Percentiles rank a stretch among this genome's conserved stretches.
phyloP scores from a whole-genome alignment of 2,888 invertebrate species.

The Drosophila yooni region DNA sequence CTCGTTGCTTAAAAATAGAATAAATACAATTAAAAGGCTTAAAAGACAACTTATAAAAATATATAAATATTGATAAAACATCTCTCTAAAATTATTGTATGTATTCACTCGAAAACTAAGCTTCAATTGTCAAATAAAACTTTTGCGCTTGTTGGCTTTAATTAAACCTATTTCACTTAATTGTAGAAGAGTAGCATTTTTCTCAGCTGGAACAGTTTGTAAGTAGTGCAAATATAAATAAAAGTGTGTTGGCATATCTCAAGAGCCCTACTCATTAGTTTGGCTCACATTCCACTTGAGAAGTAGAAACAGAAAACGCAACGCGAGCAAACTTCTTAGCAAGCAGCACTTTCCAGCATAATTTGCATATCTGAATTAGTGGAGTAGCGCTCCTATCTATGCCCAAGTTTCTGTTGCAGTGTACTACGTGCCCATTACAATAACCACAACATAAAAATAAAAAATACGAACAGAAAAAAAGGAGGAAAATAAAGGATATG shows the following conservation, averaged over 20 bases:
- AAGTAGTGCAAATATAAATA: conserved; percentile 1
- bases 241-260: neutral
- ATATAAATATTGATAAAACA: neutral
- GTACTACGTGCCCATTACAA: conserved; percentile 68
- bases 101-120: too few species aligned
- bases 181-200: neutral
- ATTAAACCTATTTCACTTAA: neutral
- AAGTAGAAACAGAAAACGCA: neutral
- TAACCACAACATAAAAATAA: conserved; percentile 76
- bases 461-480: conserved; percentile 7
- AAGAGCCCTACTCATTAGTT: conserved; percentile 40
- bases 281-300: conserved; percentile 15
- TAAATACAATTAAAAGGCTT: too few species aligned
- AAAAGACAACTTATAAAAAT: neutral
- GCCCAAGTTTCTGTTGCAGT: conserved; percentile 52
- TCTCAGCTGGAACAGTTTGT: neutral
- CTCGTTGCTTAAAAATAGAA: neutral
- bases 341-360: conserved; percentile 25
- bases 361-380: conserved; percentile 67
- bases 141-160: neutral
- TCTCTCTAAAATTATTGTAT: neutral
- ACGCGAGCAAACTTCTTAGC: conserved; percentile 13
- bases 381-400: conserved; percentile 24
- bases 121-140: neutral
- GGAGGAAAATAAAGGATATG: conserved; percentile 62